Base-by-base conservation (phyloP, 1,140 invertebrate genomes). In the Drosophila triauraria region DNA sequence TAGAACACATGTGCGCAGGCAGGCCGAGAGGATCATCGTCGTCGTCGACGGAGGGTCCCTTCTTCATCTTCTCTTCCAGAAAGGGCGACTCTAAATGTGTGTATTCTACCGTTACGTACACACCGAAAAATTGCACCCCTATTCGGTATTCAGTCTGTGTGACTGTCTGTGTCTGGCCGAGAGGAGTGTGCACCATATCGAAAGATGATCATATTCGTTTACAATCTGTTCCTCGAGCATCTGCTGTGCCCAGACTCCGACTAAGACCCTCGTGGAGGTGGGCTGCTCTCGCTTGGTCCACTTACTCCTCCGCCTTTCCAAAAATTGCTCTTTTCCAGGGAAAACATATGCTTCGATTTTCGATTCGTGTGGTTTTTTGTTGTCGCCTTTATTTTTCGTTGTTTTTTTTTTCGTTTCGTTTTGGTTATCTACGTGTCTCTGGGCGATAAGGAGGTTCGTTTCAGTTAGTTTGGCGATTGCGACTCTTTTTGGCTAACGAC, bases 181-280 rank as follows among this genome's bases (percentile, higher is more conserved):
- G 75, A 78, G 82, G 83, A 82, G 82, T 87, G 80, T 64, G 84
- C 84, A 87, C 72, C 84, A 88, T 90, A 84, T 85, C 80, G 74
- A 88, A 87, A 88, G 82, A 87, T 87, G 82, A 87, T 87, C 84
- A 87, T 87, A 87, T 87, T 87, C 83, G 83, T 87, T 87, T 88
- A 80, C 83, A 87, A 87, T 87, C 84, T 87, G 83, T 87, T 87
- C 84, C 62, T 78, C 47, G 43, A 88, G 83, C 83, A 87, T 88
- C 84, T 87, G 83, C 82, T 86, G 82, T 67, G 64, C 80, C 59
- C 48, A 81, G 79, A 44, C 79, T 68, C 50, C 27, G 51, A 42
- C 51, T 6, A 23, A 44, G 32, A 47, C 42, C 46, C 62, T 48
- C 53, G 27, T 12, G 48, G 44, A 47, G 15, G 63, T 47, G 27